Evolutionary conservation across 2,113 vertebrate species (phyloP), one percentile per base, ranked within the genome.

Genomic region (Otis tarda): DNA sequence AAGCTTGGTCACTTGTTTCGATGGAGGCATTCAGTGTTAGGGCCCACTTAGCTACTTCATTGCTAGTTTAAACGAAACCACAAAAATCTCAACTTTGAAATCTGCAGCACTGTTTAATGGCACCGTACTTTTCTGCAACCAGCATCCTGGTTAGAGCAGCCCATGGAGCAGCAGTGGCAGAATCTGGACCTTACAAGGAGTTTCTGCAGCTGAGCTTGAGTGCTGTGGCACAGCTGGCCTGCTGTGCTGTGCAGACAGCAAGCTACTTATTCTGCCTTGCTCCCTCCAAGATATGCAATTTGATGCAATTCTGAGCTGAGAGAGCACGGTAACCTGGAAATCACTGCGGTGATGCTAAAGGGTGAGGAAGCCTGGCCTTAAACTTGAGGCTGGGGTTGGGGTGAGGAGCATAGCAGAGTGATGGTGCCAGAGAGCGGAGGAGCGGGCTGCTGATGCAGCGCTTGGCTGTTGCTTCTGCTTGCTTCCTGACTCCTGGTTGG

Each of bases 261-360:
- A 76, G 49, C 56, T 6, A 2, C 13, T 65, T 55, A 23, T 33
- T 76, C 64, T 77, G 9, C 17, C 0, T 19, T 47, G 33, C 47
- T 64, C 18, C 49, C 45, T 81, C 30, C 59, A 30, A 0, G 0
- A 0, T 53, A 4, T 9, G 28, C n/a, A 9, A 3, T 60, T 45
- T 65, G 25, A 25, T 78, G 41, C 2, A 3, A 0, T n/a, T 84
- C 30, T 39, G 65, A 69, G 52, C 20, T 70, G 75, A 88, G 56
- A 84, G 41, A 49, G 31, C 21, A 78, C 41, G 8, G 23, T 35
- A 37, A 56, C 17, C 23, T 83, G 35, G 33, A 76, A 18, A 19
- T 24, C 41, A 14, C 45, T 49, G 43, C 21, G 14, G 6, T 57
- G 50, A 22, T 84, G 50, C 33, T 78, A 9, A 74, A 60, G 39